phyloP scores from a whole-genome alignment of 2,888 invertebrate genomes.

The Caenorhabditis japonica region DNA sequence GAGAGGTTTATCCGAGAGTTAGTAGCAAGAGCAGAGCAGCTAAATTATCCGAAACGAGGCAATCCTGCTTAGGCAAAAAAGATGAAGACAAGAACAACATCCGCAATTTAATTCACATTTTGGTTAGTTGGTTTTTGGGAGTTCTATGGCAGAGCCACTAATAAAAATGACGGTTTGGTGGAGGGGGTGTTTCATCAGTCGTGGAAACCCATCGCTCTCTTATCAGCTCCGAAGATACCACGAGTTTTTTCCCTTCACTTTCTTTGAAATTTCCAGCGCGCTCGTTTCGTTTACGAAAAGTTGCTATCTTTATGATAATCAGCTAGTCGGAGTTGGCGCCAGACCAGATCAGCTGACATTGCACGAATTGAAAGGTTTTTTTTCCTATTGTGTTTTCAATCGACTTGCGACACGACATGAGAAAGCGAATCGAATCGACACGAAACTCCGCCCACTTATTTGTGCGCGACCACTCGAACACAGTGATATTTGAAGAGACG shows the following conservation, averaged over 20 bases:
- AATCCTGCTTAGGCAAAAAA: constrained; percentile 17
- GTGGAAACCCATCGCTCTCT: constrained; percentile 29
- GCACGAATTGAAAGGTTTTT: too few species aligned
- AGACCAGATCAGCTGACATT: constrained; percentile 43
- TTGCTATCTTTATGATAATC: constrained; percentile 5
- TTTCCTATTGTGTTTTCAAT: too few species aligned
- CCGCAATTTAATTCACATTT: not conserved
- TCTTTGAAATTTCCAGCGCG: constrained; percentile 32
- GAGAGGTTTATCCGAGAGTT: constrained; percentile 45
- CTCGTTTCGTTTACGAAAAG: constrained; percentile 35
- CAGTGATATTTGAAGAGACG: too few species aligned
- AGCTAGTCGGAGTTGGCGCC: too few species aligned
- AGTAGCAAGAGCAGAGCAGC: not conserved
- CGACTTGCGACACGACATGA: too few species aligned
- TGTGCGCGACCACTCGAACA: too few species aligned
- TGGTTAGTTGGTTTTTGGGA: too few species aligned
- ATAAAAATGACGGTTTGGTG: constrained; percentile 37
- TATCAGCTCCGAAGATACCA: constrained; percentile 28
- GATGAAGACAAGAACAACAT: constrained; percentile 19
- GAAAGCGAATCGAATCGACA: too few species aligned
- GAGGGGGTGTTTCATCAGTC: constrained; percentile 41
- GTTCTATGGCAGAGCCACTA: constrained; percentile 30
- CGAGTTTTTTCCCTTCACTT: constrained; percentile 43
- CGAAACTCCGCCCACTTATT: too few species aligned
- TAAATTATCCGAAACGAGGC: constrained; percentile 4